phyloP scores from a whole-genome alignment of 2,797 vertebrate species.

The Pseudomugil tenellus region DNA sequence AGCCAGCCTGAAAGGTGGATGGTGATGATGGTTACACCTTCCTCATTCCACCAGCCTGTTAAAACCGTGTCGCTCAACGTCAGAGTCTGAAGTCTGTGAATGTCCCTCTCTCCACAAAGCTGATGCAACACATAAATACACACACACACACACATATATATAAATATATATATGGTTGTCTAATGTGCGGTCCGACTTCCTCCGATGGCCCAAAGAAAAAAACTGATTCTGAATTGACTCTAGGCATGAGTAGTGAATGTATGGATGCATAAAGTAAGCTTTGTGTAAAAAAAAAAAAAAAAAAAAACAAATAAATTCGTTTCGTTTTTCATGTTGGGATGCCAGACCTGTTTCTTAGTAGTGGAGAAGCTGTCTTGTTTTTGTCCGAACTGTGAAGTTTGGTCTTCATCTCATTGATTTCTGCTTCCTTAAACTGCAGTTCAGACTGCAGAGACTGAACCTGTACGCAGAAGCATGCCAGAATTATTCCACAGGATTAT shows the following conservation, averaged over 20 bases:
- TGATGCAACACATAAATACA: too few relatives aligned
- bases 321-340: not conserved
- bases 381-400: constrained; percentile 87
- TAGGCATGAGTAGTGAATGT: not conserved
- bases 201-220: not conserved
- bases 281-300: not conserved
- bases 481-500: not conserved
- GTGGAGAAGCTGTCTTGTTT: constrained; percentile 67
- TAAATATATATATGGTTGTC: too few relatives aligned
- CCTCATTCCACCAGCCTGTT: too few relatives aligned
- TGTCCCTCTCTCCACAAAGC: too few relatives aligned
- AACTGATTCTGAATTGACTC: not conserved
- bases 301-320: not conserved
- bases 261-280: not conserved
- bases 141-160: too few relatives aligned
- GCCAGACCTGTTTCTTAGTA: constrained; percentile 80
- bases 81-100: too few relatives aligned
- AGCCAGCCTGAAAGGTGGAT: too few relatives aligned
- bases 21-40: too few relatives aligned
- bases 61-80: too few relatives aligned
- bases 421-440: constrained; percentile 96
- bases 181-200: not conserved
- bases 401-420: constrained; percentile 92
- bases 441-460: constrained; percentile 91
- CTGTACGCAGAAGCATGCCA: constrained; percentile 69